Evolutionary conservation across 2,888 invertebrate genomes (phyloP), one percentile per base, ranked within the genome.

Genomic region (Philereme vetulata): DNA sequence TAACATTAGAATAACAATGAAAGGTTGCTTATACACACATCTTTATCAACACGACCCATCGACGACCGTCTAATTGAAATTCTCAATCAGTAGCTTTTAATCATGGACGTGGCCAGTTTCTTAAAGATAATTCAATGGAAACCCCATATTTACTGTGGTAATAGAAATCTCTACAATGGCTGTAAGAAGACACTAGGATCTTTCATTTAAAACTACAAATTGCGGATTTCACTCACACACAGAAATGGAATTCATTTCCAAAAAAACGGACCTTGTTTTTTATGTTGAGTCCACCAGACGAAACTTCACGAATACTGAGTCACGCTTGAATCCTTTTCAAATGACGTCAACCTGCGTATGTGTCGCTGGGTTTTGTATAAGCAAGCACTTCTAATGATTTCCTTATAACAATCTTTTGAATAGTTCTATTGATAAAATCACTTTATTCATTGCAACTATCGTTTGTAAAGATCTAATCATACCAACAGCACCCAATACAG

Each of bases 1-100:
- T 75, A 80, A 76, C 77, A 72, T 61, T 67, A 65, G 89, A 89
- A 90, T 90, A 85, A 80, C 81, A 90, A 90, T 88, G 75, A 82
- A 81, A 75, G 70, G 70, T 62, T 71, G 74, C 68, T 72, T 74
- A 64, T 55, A 65, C 60, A 60, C 57, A 34, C 43, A 58, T 56
- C 60, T 47, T 63, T 71, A 71, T 71, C 71, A 64, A 56, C 55
- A 48, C 60, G 54, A 59, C 34, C 60, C 56, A 70, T 70, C 67
- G 56, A 66, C 58, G 58, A 51, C 57, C 65, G 62, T 65, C 55
- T 66, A 64, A 68, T 70, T 70, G 56, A 65, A 65, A 68, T 70
- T 68, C 66, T 58, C 55, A 61, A 59, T 64, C 56, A 47, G 62
- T 64, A 47, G 43, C 34, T 50, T 38, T 6, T 38, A 38, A 38